A percentile compares a stretch with the other conserved stretches of the same genome.
These are phyloP conservation scores for Sitta carolinensis DNA, from an alignment of 2,797 vertebrate species.

Conservation along the genomic window DNA sequence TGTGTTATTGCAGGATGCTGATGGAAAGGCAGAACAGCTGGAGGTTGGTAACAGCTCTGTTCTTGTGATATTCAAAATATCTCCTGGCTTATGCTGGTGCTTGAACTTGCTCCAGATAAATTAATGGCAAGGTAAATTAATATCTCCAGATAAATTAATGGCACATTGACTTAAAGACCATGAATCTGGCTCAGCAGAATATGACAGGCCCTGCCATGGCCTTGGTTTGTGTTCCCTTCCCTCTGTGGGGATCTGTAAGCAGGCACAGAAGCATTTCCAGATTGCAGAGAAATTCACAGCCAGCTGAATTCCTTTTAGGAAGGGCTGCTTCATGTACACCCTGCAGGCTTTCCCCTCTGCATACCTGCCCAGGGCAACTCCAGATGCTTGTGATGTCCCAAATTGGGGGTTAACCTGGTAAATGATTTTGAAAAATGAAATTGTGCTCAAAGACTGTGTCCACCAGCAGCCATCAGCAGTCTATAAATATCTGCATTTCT, in stretches of 20 bases:
- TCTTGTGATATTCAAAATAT: background rate
- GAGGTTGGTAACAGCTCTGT: slow-evolving; percentile 77
- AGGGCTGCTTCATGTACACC: background rate
- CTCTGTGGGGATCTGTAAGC: background rate
- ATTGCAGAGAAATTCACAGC: background rate
- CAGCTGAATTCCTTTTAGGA: background rate
- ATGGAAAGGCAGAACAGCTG: slow-evolving; percentile 74
- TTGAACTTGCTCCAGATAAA: background rate
- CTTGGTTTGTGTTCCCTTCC: background rate
- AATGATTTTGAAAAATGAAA: background rate
- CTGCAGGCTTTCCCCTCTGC: fast-evolving
- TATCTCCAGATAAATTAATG: background rate
- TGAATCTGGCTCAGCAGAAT: background rate
- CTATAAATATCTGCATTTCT: background rate
- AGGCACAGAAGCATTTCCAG: background rate
- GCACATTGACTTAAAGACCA: background rate
- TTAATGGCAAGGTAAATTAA: background rate
- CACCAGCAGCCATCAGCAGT: background rate
- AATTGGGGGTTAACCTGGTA: background rate
- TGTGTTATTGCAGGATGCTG: slow-evolving; percentile 44
- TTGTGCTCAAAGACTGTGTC: background rate
- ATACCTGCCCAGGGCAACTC: background rate
- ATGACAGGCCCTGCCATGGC: background rate
- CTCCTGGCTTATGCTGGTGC: background rate
- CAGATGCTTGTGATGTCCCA: background rate